Evolutionary conservation across 2,113 vertebrate species (phyloP), one percentile per base, ranked within the genome.

Genomic region (Raphicerus campestris): DNA sequence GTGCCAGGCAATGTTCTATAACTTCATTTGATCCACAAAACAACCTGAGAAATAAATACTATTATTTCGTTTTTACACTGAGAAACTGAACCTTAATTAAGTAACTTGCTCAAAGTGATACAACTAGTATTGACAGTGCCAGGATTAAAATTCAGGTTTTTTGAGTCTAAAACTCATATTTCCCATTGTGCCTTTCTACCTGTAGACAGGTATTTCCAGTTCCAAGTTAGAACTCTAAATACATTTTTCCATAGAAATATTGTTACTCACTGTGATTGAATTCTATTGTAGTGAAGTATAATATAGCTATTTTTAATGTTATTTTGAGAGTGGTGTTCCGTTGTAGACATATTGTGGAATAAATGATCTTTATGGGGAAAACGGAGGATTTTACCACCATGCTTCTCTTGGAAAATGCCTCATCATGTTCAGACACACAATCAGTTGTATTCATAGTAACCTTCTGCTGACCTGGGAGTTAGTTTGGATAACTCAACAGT

Each of bases 81-180:
- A 89, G 73, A 97, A 95, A 87, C 17, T 95, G 61, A 95, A 93
- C 20, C 13, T 94, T 90, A 20, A 42, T 95, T 84, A 91, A 91
- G 15, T 84, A 77, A 88, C 84, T 95, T 89, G 51, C 28, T 87
- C 35, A 88, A 55, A 60, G 63, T 87, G 55, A 77, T 93, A 70
- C 87, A 87, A 66, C 17, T 39, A 60, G 75, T 94, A 83, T 30
- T 92, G 53, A 89, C n/a, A 90, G 32, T 55, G 24, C 22, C 86
- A 78, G 88, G 63, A 93, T 94, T 94, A 89, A 86, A 84, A 78
- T 77, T 89, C 39, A 83, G 39, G 19, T 83, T 51, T 87, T 91
- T 80, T 75, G 6, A 53, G 7, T 84, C 30, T 93, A 85, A 73
- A 90, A 77, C 39, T 10, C 24, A 32, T 28, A 35, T 80, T 93